Base-by-base conservation (phyloP, 2,113 vertebrate genomes). In the Uria lomvia region DNA sequence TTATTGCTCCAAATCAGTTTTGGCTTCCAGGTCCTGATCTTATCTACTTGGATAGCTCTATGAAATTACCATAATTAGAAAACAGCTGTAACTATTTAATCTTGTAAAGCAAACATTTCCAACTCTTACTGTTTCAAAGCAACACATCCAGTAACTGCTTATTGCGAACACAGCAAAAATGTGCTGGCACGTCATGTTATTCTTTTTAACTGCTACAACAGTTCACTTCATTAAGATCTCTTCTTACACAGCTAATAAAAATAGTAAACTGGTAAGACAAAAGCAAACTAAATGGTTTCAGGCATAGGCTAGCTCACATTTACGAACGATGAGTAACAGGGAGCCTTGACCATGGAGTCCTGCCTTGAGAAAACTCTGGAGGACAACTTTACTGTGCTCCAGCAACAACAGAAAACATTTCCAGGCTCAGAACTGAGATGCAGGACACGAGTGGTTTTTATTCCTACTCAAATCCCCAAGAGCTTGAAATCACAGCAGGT, bases 141-240 rank as follows among this genome's bases (percentile, higher is more conserved):
- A 74, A 65, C 53, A 29, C 59, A 20, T 5, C 18, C 24, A 93
- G 65, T 2, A 16, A 49, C 58, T 1, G 5, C 8, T 1, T 1
- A 50, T 2, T 32, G 58, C 2, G 0, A 58, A 14, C 3, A 5
- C 32, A 18, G 84, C 73, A 80, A 67, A 71, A 60, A 15, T 0
- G 1, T 3, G 55, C 66, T 20, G 59, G 47, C 15, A 4, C 11
- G 0, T 11, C 0, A 0, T 2, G 2, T 3, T 15, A 23, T 15
- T 45, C 32, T 5, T 30, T 36, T 36, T 3, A 55, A 53, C 67
- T 40, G 59, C 24, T 21, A 1, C 12, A 38, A 15, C 12, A 32
- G 7, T 11, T 63, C 11, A 32, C 47, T 47, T 45, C 76, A 49
- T 5, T 2, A 13, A 12, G 26, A n/a, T 15, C 66, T 76, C 59